Evolutionary conservation across 2,113 vertebrate species (phyloP).

Genomic region (Heliornis fulica): DNA sequence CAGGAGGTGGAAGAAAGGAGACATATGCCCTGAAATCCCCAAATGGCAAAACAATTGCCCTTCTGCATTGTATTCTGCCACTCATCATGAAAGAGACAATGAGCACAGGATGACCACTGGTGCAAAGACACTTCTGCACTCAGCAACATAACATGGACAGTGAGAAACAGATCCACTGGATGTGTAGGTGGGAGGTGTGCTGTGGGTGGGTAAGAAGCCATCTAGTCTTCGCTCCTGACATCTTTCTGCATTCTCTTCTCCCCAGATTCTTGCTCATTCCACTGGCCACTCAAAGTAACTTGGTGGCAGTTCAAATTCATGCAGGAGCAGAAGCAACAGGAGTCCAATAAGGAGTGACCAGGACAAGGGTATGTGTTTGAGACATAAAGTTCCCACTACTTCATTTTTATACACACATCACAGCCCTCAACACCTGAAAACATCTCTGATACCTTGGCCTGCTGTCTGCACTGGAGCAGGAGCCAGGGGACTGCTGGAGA

Average conservation of each 20-base stretch:
- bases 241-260: neutral
- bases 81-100: neutral
- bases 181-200: neutral
- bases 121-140: neutral
- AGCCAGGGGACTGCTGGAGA: neutral
- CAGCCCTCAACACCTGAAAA: neutral
- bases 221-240: neutral
- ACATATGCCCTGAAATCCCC: neutral
- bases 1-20: slow-evolving; percentile 29
- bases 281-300: neutral
- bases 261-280: neutral
- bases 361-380: neutral
- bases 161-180: rapidly evolving
- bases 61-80: neutral
- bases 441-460: neutral
- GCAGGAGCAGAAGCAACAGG: neutral
- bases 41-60: neutral
- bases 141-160: rapidly evolving
- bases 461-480: neutral
- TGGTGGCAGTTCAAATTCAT: neutral
- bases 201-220: neutral
- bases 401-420: neutral
- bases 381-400: neutral
- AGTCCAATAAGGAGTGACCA: neutral
- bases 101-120: neutral